phyloP scores from a whole-genome alignment of 2,113 vertebrate species.

The Leucoraja erinaceus region DNA sequence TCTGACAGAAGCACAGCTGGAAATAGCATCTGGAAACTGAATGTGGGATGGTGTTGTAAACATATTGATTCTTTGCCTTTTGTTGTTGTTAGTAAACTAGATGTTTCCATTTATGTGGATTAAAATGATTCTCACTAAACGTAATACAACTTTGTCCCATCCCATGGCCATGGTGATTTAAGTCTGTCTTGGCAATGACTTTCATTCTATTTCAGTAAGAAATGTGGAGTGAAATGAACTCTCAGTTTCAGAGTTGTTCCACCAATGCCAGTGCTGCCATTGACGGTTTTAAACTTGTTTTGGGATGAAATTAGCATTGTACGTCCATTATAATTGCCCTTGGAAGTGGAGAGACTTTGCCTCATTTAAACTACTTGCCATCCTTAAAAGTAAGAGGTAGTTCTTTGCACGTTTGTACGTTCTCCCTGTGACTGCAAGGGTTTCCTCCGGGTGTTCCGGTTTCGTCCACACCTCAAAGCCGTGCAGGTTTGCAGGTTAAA shows the following conservation, averaged over 20 bases:
- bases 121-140: neutral
- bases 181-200: neutral
- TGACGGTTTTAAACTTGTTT: neutral
- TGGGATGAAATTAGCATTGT: too few species aligned
- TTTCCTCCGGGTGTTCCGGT: too few species aligned
- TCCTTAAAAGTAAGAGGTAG: too few species aligned
- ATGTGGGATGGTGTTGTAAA: neutral
- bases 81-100: neutral
- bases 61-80: neutral
- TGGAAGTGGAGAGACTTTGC: too few species aligned
- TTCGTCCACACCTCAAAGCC: too few species aligned
- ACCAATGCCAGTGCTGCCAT: neutral
- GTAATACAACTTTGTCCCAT: neutral
- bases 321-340: too few species aligned
- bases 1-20: neutral
- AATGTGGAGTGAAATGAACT: neutral
- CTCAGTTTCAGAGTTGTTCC: neutral
- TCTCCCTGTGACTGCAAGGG: too few species aligned
- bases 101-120: neutral
- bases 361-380: too few species aligned
- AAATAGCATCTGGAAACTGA: neutral
- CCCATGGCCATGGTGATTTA: neutral
- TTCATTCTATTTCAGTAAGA: neutral
- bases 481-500: too few species aligned
- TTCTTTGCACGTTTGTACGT: too few species aligned